Conservation (phyloP, 2,797 vertebrate species). For the Remorina albescens region DNA sequence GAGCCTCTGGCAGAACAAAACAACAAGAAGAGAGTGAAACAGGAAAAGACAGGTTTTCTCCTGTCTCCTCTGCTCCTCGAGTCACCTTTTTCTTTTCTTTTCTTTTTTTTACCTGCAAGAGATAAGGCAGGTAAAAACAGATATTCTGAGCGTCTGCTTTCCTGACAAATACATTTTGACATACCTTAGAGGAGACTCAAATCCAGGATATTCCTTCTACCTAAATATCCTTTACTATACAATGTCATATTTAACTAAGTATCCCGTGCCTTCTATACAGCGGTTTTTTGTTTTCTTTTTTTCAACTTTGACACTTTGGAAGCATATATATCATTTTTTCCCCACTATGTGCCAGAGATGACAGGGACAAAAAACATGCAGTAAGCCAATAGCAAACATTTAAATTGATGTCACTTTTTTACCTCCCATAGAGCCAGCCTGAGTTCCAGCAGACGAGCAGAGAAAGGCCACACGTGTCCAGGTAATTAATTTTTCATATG, state of each 20-base stretch:
- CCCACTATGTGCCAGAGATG: constrained; percentile 33
- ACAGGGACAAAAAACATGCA: constrained; percentile 40
- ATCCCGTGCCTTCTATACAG: constrained; percentile 22
- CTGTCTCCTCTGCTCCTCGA: constrained; percentile 47
- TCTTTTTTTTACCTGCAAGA: constrained; percentile 16
- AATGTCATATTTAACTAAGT: constrained; percentile 17
- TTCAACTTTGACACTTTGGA: constrained; percentile 41
- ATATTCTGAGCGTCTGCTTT: constrained; percentile 8
- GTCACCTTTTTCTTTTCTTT: no score
- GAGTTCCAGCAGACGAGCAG: constrained; percentile 11
- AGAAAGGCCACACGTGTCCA: constrained; percentile 20
- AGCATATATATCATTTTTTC: constrained; percentile 45
- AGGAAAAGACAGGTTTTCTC: constrained; percentile 52
- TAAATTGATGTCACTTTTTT: constrained; percentile 28
- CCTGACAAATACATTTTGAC: constrained; percentile 43
- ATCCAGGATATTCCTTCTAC: constrained; percentile 24
- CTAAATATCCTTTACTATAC: constrained; percentile 28
- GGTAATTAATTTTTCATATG: constrained; percentile 47
- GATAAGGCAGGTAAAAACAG: constrained; percentile 35
- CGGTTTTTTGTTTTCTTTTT: no score
- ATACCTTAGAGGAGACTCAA: constrained; percentile 19
- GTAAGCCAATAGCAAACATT: constrained; percentile 36
- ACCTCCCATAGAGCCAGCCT: neutral
- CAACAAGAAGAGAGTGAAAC: constrained; percentile 41
- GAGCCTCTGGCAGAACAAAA: constrained; percentile 63